phyloP scores from a whole-genome alignment of 1,140 invertebrate species.

The Zaprionus ornatus region DNA sequence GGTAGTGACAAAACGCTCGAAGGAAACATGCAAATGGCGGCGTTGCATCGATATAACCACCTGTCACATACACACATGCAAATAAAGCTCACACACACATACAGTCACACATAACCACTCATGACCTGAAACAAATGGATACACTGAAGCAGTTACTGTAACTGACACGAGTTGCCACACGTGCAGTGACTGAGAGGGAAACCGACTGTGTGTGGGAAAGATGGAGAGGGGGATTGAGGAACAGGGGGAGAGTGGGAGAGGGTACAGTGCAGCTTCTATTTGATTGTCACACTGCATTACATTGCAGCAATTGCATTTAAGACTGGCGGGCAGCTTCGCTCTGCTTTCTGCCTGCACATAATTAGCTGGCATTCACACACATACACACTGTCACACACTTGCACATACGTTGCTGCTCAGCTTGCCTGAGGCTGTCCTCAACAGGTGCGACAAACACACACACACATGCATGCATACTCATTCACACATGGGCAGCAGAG shows the following conservation, averaged over 20 bases:
- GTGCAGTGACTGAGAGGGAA: constrained; percentile 5
- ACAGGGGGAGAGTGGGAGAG: constrained; percentile 5
- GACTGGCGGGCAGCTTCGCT: background rate
- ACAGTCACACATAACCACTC: background rate
- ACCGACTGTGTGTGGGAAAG: background rate
- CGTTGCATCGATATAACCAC: constrained; percentile 69
- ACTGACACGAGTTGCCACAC: constrained; percentile 36
- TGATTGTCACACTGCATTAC: background rate
- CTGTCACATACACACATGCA: constrained; percentile 54
- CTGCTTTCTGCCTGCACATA: constrained; percentile 54
- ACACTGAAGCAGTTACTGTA: constrained; percentile 9
- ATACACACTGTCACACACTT: background rate
- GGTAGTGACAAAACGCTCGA: constrained; percentile 13
- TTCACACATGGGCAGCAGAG: background rate
- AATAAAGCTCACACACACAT: background rate
- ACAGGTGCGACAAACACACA: constrained; percentile 36
- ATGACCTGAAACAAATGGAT: background rate
- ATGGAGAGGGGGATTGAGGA: background rate
- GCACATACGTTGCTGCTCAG: background rate
- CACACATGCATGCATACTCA: background rate
- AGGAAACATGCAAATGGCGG: constrained; percentile 49
- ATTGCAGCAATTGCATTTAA: background rate
- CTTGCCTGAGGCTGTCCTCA: constrained; percentile 16
- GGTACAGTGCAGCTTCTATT: constrained; percentile 41
- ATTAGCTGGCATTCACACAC: constrained; percentile 38